Evolutionary conservation across 2,797 vertebrate genomes (phyloP), one percentile per base, ranked within the genome.

Genomic region (Mallotus villosus): DNA sequence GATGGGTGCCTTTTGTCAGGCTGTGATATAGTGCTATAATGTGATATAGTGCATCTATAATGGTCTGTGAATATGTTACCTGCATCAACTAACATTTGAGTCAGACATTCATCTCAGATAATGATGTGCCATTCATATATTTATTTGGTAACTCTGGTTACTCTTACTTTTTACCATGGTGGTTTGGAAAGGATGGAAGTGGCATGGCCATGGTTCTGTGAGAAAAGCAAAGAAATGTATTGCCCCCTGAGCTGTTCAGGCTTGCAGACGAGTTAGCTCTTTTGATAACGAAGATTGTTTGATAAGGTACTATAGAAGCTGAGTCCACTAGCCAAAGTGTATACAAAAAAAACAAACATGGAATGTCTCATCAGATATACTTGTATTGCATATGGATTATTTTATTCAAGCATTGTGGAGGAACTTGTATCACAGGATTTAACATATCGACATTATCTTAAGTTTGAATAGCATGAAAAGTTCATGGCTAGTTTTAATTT

Each of bases 271-370:
- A 55, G 25, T 25, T 29, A 21, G 49, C 4, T 55, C 24, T 32
- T 46, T 61, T 49, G 17, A 62, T n/a, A 17, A 4, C 25, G 37
- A 19, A 70, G 58, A 70, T 70, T 29, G 17, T 24, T 51, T 51
- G 68, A 70, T 69, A 69, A 70, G 37, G 5, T 16, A 34, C 61
- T 63, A 24, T 11, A 60, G 25, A 49, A 46, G 41, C 41, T 46
- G 14, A 12, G 37, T 41, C 24, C 16, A 41, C 27, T 27, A 61
- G 59, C 17, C 59, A 57, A 57, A 71, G 17, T 63, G 5, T 34
- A 0, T 34, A 6, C 2, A 49, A 49, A 14, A 51, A 29, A 21
- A 25, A 5, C 24, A 62, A 17, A 49, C 37, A 12, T 62, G 12
- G 25, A 55, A 17, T 14, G 34, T 46, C 5, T 46, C 55, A 69